Evolutionary conservation across 2,113 vertebrate species (phyloP).

Genomic region (Galemys pyrenaicus): DNA sequence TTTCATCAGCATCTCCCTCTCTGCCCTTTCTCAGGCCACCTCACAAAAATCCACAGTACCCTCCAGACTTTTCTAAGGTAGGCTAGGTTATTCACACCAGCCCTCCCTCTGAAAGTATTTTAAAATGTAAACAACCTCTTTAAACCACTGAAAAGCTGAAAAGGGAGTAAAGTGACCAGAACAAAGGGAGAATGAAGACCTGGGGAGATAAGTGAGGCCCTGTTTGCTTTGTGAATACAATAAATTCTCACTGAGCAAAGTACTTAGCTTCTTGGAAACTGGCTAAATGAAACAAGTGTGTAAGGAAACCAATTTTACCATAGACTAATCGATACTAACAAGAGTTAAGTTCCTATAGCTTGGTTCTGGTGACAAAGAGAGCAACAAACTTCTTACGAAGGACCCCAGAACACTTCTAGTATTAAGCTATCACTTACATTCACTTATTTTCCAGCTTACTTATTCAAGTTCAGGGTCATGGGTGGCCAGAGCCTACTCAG

Average conservation of each 20-base stretch:
- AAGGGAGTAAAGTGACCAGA: background rate
- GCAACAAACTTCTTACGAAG: background rate
- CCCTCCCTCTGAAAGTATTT: background rate
- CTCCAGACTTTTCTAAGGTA: constrained; percentile 11
- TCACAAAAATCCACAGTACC: background rate
- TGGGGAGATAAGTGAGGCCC: background rate
- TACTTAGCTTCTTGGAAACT: background rate
- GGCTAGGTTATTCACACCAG: background rate
- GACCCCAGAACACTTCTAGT: background rate
- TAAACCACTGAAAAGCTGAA: background rate
- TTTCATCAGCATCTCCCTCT: background rate
- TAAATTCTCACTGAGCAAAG: background rate
- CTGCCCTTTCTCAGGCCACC: background rate
- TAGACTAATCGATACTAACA: background rate
- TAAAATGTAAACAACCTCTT: background rate
- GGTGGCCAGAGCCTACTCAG: background rate
- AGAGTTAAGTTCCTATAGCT: background rate
- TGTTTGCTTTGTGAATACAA: background rate
- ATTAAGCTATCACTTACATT: background rate
- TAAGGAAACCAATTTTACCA: background rate
- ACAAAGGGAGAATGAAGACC: background rate
- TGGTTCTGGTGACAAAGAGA: too few relatives aligned
- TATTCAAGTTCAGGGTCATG: background rate
- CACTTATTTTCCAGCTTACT: background rate
- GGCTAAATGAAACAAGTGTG: background rate